These are phyloP conservation scores for Folsomia manolachei DNA, from an alignment of 2,888 invertebrate species.

Conservation along the genomic window DNA sequence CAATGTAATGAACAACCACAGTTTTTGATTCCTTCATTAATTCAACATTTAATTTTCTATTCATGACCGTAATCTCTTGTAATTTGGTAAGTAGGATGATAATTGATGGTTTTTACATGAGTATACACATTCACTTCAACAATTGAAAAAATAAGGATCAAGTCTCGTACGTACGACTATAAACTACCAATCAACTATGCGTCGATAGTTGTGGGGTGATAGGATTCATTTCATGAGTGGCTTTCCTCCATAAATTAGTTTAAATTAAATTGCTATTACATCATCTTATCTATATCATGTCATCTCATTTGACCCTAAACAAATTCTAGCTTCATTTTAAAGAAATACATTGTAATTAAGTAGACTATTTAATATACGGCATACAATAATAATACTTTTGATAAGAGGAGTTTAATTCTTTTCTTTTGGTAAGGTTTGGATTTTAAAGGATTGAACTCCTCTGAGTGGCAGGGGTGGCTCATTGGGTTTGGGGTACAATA, in stretches of 20 bases:
- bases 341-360: no score
- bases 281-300: no score
- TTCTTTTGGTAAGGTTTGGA: not conserved
- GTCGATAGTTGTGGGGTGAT: no score
- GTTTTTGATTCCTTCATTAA: not conserved
- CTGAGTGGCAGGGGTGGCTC: not conserved
- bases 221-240: no score
- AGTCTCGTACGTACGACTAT: not conserved
- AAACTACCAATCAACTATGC: no score
- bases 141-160: conserved; percentile 4
- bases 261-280: no score
- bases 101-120: conserved; percentile 16
- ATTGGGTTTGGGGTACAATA: no score
- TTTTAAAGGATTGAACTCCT: conserved; percentile 3
- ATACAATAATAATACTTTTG: conserved; percentile 21
- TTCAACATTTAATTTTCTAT: not conserved
- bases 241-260: no score
- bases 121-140: conserved; percentile 2
- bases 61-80: not conserved
- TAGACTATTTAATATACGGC: not conserved
- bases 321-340: no score
- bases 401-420: not conserved
- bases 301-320: no score
- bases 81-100: conserved; percentile 1
- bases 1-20: no score